A percentile compares a stretch with the other conserved stretches of the same genome.
phyloP scores from a whole-genome alignment of 1,140 invertebrate species.

The Chlorops oryzae region DNA sequence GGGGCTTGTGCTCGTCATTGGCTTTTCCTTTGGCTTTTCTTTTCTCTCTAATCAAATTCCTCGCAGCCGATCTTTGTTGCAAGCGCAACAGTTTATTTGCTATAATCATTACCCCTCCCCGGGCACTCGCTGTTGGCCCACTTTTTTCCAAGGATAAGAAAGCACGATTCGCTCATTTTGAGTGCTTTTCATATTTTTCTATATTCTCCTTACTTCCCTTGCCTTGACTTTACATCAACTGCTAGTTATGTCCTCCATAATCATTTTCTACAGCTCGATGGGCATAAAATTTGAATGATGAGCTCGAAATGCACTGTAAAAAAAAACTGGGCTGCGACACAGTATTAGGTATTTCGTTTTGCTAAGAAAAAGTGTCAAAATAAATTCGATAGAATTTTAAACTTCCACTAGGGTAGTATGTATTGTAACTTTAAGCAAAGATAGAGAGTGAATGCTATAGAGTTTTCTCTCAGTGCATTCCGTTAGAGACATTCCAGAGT shows the following conservation, averaged over 20 bases:
- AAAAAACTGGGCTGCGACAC: neutral
- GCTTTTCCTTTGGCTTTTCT: too few relatives aligned
- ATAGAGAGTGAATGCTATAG: neutral
- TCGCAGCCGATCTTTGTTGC: neutral
- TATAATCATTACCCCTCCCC: neutral
- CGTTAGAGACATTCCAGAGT: neutral
- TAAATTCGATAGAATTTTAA: neutral
- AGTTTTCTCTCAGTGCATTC: neutral
- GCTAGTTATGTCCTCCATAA: conserved; percentile 1
- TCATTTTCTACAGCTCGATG: conserved; percentile 14
- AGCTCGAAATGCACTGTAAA: neutral
- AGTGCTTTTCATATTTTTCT: too few relatives aligned
- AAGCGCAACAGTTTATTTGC: conserved; percentile 4
- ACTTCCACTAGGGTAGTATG: neutral
- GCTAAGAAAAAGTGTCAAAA: neutral
- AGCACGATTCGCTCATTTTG: neutral
- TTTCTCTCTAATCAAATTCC: too few relatives aligned
- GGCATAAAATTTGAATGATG: conserved; percentile 10
- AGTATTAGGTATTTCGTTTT: too few relatives aligned
- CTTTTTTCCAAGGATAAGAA: neutral
- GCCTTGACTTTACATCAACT: conserved; percentile 1
- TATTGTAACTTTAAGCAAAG: neutral
- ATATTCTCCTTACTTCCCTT: too few relatives aligned
- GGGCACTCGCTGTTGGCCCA: neutral
- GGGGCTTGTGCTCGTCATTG: conserved; percentile 3